phyloP scores from a whole-genome alignment of 2,113 vertebrate species.

The Trematocara macrostoma region DNA sequence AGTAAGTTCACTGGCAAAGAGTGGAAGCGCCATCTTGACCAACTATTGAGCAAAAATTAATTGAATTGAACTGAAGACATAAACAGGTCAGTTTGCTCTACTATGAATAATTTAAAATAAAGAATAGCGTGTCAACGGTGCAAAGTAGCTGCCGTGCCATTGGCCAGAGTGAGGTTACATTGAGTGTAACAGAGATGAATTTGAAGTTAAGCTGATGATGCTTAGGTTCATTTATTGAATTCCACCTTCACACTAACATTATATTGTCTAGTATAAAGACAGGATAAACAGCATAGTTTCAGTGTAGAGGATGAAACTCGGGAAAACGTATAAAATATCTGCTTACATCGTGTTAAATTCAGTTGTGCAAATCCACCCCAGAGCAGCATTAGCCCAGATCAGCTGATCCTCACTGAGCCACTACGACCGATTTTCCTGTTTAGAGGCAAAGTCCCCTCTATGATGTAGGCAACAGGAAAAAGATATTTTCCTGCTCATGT shows the following conservation, averaged over 20 bases:
- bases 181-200: not conserved
- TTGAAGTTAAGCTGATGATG: not conserved
- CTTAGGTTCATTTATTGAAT: not conserved
- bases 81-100: not conserved
- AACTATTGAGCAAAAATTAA: not conserved
- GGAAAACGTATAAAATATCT: not conserved
- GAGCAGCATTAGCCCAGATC: not conserved
- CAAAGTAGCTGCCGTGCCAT: not conserved
- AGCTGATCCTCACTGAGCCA: not conserved
- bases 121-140: not conserved
- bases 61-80: not conserved
- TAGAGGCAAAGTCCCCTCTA: not conserved
- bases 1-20: not conserved
- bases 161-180: not conserved
- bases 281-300: not conserved
- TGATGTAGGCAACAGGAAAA: not conserved
- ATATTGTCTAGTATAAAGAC: not conserved
- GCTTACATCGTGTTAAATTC: not conserved
- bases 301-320: not conserved
- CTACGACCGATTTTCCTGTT: not conserved
- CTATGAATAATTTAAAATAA: not conserved
- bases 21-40: accelerated
- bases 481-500: not conserved
- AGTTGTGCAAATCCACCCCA: not conserved
- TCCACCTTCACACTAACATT: not conserved